Conservation (phyloP, 2,113 vertebrate species). For the Canis aureus region DNA sequence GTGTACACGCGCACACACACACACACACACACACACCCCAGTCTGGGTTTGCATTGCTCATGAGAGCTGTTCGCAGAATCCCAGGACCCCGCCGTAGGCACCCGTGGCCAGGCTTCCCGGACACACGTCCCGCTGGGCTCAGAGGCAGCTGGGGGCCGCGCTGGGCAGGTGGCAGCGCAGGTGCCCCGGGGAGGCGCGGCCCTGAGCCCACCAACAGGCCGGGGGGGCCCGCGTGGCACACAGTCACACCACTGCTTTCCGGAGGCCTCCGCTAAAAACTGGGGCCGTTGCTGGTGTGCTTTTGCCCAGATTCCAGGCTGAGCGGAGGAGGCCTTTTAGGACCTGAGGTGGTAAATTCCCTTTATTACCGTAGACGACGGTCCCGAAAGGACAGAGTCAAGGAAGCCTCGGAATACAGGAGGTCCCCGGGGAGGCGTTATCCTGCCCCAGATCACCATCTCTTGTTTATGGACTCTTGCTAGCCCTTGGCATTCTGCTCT, state of each 20-base stretch:
- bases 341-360: slow-evolving; percentile 39
- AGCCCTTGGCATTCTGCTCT: neutral
- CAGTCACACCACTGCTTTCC: neutral
- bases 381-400: neutral
- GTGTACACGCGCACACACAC: neutral
- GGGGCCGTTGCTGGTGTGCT: neutral
- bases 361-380: slow-evolving; percentile 48
- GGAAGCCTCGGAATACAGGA: neutral
- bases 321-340: neutral
- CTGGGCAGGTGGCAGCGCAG: too few relatives aligned
- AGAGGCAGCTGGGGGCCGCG: too few relatives aligned
- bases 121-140: neutral
- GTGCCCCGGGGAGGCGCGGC: too few relatives aligned
- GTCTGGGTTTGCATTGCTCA: slow-evolving; percentile 47
- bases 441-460: neutral
- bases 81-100: neutral
- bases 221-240: too few relatives aligned
- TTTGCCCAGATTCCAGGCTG: neutral
- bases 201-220: too few relatives aligned
- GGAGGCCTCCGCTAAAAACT: slow-evolving; percentile 39
- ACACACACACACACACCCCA: neutral
- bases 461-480: neutral
- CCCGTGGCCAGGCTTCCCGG: neutral
- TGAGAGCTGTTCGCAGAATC: neutral
- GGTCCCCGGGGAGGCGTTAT: neutral